Percentiles rank a stretch among this genome's conserved stretches.
Evolutionary conservation across 2,113 vertebrate genomes (phyloP).

Genomic region (Lophotis ruficrista): DNA sequence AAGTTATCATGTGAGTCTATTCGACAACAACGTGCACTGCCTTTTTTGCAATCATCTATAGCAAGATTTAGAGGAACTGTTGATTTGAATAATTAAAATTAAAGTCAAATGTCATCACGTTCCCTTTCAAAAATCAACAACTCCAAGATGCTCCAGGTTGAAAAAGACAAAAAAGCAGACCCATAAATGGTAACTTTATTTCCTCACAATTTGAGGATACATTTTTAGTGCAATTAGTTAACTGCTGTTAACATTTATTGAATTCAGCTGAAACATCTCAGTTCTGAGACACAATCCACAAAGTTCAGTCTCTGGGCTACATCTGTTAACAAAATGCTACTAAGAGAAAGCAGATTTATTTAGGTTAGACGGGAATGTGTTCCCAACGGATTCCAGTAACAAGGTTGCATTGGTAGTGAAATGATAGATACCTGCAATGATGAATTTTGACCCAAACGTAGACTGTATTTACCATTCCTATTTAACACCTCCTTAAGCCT

Average conservation of each 20-base stretch:
- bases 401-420: background rate
- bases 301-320: background rate
- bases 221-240: background rate
- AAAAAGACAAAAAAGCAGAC: background rate
- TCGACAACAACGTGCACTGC: accelerated
- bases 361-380: background rate
- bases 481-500: background rate
- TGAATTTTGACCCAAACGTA: background rate
- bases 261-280: background rate
- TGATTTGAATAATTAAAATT: background rate
- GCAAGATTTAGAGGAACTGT: background rate
- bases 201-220: background rate
- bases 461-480: background rate
- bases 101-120: background rate
- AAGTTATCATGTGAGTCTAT: background rate
- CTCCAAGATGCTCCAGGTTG: accelerated
- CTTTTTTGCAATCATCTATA: background rate
- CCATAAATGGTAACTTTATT: background rate
- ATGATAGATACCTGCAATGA: background rate
- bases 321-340: constrained; percentile 15
- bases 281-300: background rate
- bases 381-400: background rate
- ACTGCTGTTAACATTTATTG: background rate
- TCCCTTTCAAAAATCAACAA: background rate
- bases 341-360: constrained; percentile 54